Base-by-base conservation (phyloP, 2,888 invertebrate genomes). In the Dioctria rufipes region DNA sequence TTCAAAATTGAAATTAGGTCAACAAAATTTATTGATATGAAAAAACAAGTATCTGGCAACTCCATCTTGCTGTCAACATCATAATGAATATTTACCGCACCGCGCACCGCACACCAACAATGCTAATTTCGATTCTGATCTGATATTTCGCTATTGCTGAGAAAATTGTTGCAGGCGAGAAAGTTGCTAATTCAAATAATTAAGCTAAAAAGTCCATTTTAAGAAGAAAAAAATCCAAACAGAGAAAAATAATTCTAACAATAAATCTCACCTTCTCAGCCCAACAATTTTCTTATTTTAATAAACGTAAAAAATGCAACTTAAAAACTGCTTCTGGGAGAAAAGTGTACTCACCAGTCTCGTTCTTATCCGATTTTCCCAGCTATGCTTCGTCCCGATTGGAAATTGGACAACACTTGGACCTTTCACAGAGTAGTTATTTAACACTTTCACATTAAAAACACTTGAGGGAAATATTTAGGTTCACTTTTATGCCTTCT, bases 351-450 rank as follows among this genome's bases (percentile, higher is more conserved):
- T 60, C 11, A 61, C 60, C 75, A 25, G 43, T 9, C 37, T 60
- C 58, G 58, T 61, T 61, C 61, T 60, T 75, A 75, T 75, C 60
- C 61, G 60, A 61, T 42, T 75, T 75, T 75, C 61, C 43, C 61
- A 25, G 60, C 43, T 75, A 5, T 25, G 43, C 46, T 58, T 43
- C 60, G 40, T 42, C 25, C 58, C 60, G 5, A 67, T 6, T 25
- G 25, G 25, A 25, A 4, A 67, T 6, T 25, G 42, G 66, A 67
- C 13, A 49, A 39, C 69, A 69, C 69, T 69, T 69, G 51, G 69
- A 69, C 69, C 69, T 69, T 69, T 69, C 69, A 69, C 69, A 58
- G 60, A 43, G 60, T 42, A 39, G 60, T 58, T 60, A 75, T 42
- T 75, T 60, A 75, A 58, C 58, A 60, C 58, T 49, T 5, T 40